phyloP scores from a whole-genome alignment of 2,797 vertebrate species.

The Sebastes dallii region DNA sequence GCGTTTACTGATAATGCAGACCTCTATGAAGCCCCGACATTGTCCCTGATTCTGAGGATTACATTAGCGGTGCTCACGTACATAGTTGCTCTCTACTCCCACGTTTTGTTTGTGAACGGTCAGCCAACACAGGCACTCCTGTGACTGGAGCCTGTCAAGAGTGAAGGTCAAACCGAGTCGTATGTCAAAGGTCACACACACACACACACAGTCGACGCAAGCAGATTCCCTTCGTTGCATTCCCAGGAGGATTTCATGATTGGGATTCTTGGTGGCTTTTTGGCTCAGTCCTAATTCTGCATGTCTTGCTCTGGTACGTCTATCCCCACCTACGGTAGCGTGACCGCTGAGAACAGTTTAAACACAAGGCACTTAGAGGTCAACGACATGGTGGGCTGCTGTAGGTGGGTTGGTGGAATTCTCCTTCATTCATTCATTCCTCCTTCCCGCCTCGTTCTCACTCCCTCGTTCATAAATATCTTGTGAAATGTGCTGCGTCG shows the following conservation, averaged over 20 bases:
- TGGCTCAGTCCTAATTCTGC: not conserved
- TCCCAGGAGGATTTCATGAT: slow-evolving; percentile 40
- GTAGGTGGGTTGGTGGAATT: slow-evolving; percentile 32
- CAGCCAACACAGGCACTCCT: slow-evolving; percentile 54
- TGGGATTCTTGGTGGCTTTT: slow-evolving; percentile 16
- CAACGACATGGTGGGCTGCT: not conserved
- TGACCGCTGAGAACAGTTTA: not conserved
- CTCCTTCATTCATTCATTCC: slow-evolving; percentile 24
- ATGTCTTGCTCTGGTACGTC: not conserved
- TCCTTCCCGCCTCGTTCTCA: slow-evolving; percentile 17
- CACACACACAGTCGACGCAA: slow-evolving; percentile 33
- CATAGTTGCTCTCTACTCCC: slow-evolving; percentile 29
- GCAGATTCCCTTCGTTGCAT: slow-evolving; percentile 33
- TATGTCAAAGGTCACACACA: slow-evolving; percentile 57
- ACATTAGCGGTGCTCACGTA: slow-evolving; percentile 29
- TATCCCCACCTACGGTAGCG: not conserved
- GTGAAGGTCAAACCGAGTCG: slow-evolving; percentile 55
- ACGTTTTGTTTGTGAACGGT: slow-evolving; percentile 61
- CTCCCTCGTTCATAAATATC: slow-evolving; percentile 28
- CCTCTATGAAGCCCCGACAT: slow-evolving; percentile 35
- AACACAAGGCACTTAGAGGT: slow-evolving; percentile 20
- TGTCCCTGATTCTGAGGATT: slow-evolving; percentile 7
- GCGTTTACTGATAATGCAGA: slow-evolving; percentile 30
- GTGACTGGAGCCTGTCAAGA: slow-evolving; percentile 46
- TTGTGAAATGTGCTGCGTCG: slow-evolving; percentile 19